Percentiles rank a stretch among this genome's conserved stretches.
Conservation (phyloP, 2,888 invertebrate species). For the Drosophila gaucha region DNA sequence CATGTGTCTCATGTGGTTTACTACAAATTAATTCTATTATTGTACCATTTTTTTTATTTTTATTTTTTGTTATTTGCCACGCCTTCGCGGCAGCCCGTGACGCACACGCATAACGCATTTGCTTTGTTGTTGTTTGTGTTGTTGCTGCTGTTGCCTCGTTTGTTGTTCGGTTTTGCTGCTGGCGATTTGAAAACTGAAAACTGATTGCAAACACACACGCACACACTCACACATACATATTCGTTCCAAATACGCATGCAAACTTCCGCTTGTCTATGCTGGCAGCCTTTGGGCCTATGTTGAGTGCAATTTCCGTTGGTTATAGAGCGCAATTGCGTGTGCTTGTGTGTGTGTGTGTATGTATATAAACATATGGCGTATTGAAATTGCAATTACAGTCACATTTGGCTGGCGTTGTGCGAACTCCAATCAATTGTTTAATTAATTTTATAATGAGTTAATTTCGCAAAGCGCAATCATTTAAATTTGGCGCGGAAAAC, state of each 20-base stretch:
- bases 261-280: conserved; percentile 30
- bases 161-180: conserved; percentile 57
- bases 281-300: conserved; percentile 31
- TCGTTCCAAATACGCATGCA: conserved; percentile 1
- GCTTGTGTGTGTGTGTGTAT: neutral
- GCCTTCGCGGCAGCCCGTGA: neutral
- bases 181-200: conserved; percentile 75
- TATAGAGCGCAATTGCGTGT: conserved; percentile 2
- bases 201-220: conserved; percentile 68
- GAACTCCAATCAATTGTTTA: conserved; percentile 76
- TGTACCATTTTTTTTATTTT: conserved; percentile 34
- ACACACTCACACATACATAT: neutral
- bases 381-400: conserved; percentile 57
- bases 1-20: conserved; percentile 78
- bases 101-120: conserved; percentile 30
- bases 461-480: conserved; percentile 71
- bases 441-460: conserved; percentile 83
- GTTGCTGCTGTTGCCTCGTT: conserved; percentile 40
- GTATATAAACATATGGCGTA: conserved; percentile 16
- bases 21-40: conserved; percentile 82
- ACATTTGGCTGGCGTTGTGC: conserved; percentile 35
- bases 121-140: conserved; percentile 22
- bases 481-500: conserved; percentile 49
- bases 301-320: conserved; percentile 69
- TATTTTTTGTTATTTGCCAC: conserved; percentile 8